Base-by-base conservation (phyloP, 2,888 invertebrate genomes). In the Pilophorus perplexus region DNA sequence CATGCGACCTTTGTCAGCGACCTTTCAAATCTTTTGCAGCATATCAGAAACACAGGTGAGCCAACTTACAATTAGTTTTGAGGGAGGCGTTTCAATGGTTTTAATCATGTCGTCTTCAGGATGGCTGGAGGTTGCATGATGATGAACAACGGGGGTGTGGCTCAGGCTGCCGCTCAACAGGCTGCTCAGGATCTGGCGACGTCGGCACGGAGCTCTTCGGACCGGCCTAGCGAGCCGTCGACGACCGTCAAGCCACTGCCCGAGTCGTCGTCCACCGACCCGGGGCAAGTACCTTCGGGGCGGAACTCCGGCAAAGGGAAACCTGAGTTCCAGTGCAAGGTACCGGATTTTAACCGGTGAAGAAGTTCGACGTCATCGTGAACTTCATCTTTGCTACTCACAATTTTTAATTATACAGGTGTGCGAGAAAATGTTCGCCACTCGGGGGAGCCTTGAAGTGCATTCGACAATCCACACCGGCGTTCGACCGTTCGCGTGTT, bases 1-100 rank as follows among this genome's bases (percentile, higher is more conserved):
- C 68, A 12, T 72, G 72, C 62, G 71, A 72, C 46, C 67, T 67
- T 16, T 72, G 72, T 44, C 69, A 67, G 33, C 67, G 70, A n/a
- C 67, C 70, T 8, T 72, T 72, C 67, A 71, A 69, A 57, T 68
- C 71, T 8, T 67, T 69, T 40, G 57, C 69, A 14, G 69, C 70
- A 22, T 72, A 68, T 37, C 71, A 71, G 27, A 67, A 62, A 25
- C 72, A 72, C 66, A 70, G 69, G 71, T 70, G 8, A 46, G 28
- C 10, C 23, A 12, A 2, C 10, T 33, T 33, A 37, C 37, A 37
- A 3, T 37, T 4, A 37, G 37, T 37, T 2, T 37, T 6, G n/a
- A n/a, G n/a, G n/a, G n/a, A n/a, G n/a, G n/a, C n/a, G n/a, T n/a
- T n/a, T n/a, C n/a, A n/a, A 18, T 33, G 12, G 12, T 33, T 33